Base-by-base conservation (phyloP, 1,140 invertebrate genomes). In the Pectinophora gossypiella region DNA sequence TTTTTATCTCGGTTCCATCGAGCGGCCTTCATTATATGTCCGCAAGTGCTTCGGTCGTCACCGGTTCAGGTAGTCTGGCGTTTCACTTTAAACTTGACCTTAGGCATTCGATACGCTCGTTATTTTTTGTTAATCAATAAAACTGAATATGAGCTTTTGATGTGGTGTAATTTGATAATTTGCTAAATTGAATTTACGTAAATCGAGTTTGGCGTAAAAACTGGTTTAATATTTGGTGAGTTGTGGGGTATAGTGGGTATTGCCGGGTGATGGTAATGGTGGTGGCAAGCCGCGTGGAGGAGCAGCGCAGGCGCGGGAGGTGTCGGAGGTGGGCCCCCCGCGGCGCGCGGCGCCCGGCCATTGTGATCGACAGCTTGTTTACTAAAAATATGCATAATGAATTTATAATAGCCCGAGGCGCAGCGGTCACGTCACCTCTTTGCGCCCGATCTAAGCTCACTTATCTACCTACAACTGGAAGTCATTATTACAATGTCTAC, bases 321-420 rank as follows among this genome's bases (percentile, higher is more conserved):
- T 74, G 71, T 81, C 71, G 72, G 76, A 68, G 79, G 73, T 68
- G 71, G 65, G 76, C 72, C 53, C 66, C 81, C 83, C 72, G 74
- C 77, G 64, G 83, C 54, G n/a, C 73, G 76, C 78, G 66, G 83
- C 56, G 80, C 67, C 58, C 44, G 65, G 46, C 66, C 72, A 85
- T 87, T 87, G 81, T 87, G 80, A 85, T 82, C 79, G 81, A 87
- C 84, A 87, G 81, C 79, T 81, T 87, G 84, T 87, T 87, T 87
- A 87, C 84, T 82, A 84, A 87, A 87, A 87, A 85, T 87, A 87
- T 85, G 84, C 84, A 87, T 85, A 87, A 87, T 87, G 84, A 87
- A 87, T 87, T 76, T 87, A 87, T 87, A 87, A 87, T 87, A 66
- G 64, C 70, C 7, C 68, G 69, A 65, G 71, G n/a, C 68, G 64